phyloP scores from a whole-genome alignment of 2,797 vertebrate genomes.

The Microctenopoma lineatum region DNA sequence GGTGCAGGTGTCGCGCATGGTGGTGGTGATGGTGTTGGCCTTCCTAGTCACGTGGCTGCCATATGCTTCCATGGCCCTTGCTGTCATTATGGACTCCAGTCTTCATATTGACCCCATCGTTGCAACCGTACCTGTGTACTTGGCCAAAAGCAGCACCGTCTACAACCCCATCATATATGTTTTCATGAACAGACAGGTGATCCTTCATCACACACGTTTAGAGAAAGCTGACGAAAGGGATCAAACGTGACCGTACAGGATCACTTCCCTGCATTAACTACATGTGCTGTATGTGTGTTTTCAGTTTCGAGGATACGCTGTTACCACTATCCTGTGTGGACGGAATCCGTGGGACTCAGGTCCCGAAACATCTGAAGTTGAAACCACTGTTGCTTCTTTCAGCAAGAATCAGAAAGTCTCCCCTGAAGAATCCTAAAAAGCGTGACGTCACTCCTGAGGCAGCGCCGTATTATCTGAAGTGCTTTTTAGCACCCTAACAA shows the following conservation, averaged over 20 bases:
- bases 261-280: background rate
- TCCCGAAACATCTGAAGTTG: constrained; percentile 42
- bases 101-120: constrained; percentile 78
- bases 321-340: constrained; percentile 79
- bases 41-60: constrained; percentile 90
- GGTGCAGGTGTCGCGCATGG: constrained; percentile 87
- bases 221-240: background rate
- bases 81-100: constrained; percentile 70
- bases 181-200: constrained; percentile 84
- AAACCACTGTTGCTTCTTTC: constrained; percentile 54
- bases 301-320: constrained; percentile 78
- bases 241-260: no score
- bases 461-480: background rate
- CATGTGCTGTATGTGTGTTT: constrained; percentile 21
- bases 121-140: constrained; percentile 75
- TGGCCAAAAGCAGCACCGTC: constrained; percentile 82
- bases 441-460: no score
- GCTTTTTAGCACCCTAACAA: no score
- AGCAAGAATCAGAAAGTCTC: constrained; percentile 65
- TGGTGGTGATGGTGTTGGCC: constrained; percentile 88
- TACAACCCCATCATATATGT: constrained; percentile 85
- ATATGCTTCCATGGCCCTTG: constrained; percentile 83
- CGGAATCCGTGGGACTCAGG: constrained; percentile 76
- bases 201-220: background rate
- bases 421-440: constrained; percentile 49